Percentiles rank a stretch among this genome's conserved stretches.
Conservation (phyloP, 2,888 invertebrate genomes). For the Eilema sororculum region DNA sequence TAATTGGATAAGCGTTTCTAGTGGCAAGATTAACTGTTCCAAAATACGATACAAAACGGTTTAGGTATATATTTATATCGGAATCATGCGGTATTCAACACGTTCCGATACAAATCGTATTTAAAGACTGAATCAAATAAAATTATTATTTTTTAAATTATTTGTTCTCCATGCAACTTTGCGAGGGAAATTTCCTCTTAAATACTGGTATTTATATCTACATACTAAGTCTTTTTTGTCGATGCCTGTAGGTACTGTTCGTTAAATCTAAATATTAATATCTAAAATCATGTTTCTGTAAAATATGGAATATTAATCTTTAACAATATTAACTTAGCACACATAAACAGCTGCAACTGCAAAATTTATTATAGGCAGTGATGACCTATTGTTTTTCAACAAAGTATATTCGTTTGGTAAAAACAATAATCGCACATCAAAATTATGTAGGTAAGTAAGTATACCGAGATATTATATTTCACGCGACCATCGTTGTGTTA, state of each 20-base stretch:
- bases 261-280: not conserved
- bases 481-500: too few relatives aligned
- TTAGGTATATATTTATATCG: too few relatives aligned
- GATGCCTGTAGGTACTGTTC: not conserved
- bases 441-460: not conserved
- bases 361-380: not conserved
- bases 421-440: not conserved
- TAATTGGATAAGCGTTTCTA: too few relatives aligned
- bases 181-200: not conserved
- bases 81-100: too few relatives aligned
- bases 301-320: not conserved
- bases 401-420: not conserved
- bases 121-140: too few relatives aligned
- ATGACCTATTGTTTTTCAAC: not conserved
- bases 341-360: conserved; percentile 1
- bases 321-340: not conserved
- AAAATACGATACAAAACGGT: too few relatives aligned
- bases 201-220: not conserved
- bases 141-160: too few relatives aligned
- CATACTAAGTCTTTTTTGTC: not conserved
- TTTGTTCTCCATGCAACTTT: too few relatives aligned
- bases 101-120: too few relatives aligned
- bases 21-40: too few relatives aligned
- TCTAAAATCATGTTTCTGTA: not conserved
- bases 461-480: too few relatives aligned